Evolutionary conservation across 2,797 vertebrate species (phyloP).

Genomic region (Peromyscus eremicus): DNA sequence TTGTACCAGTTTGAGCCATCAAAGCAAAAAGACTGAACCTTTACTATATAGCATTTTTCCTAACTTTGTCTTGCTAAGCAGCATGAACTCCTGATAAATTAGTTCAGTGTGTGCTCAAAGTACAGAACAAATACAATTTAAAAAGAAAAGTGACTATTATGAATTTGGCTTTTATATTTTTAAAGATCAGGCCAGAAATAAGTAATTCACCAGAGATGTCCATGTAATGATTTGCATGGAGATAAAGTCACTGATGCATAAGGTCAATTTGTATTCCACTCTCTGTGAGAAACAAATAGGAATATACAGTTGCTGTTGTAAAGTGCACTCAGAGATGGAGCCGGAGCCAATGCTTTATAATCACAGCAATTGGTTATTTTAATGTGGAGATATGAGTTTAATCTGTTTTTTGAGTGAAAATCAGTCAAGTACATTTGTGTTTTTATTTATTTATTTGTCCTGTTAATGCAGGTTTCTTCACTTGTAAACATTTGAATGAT

Average conservation of each 20-base stretch:
- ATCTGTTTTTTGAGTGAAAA: conserved; percentile 25
- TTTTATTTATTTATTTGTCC: conserved; percentile 39
- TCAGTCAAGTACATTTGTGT: conserved; percentile 34
- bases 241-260: conserved; percentile 26
- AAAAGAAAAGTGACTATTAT: conserved; percentile 9
- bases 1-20: not conserved
- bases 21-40: not conserved
- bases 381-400: conserved; percentile 60
- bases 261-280: not conserved
- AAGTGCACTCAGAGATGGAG: not conserved
- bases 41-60: not conserved
- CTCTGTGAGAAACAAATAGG: conserved; percentile 36
- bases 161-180: conserved; percentile 39
- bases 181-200: not conserved
- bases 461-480: not conserved
- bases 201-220: not conserved
- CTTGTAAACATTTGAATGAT: conserved; percentile 10
- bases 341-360: conserved; percentile 40
- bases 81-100: not conserved
- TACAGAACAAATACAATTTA: conserved; percentile 4
- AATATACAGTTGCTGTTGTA: conserved; percentile 10
- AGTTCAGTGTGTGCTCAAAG: not conserved
- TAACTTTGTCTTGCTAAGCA: not conserved
- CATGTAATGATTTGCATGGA: conserved; percentile 48
- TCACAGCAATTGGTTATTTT: conserved; percentile 41